These are phyloP conservation scores for Steinernema feltiae DNA, from an alignment of 1,140 invertebrate species.

Conservation along the genomic window DNA sequence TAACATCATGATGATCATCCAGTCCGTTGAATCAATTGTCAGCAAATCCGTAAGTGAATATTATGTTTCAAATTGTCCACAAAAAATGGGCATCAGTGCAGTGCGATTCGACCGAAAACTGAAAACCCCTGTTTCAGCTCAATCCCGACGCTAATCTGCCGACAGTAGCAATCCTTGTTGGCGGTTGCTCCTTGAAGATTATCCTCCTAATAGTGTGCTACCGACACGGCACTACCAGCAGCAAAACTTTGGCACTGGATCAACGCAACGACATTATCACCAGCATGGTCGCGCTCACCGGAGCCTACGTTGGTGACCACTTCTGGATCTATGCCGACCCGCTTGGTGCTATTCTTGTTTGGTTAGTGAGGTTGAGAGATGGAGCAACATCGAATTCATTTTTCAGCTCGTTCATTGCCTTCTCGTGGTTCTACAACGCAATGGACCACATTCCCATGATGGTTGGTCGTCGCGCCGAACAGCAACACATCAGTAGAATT, in stretches of 20 bases:
- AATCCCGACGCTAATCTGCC: conserved; percentile 28
- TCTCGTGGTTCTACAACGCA: conserved; percentile 34
- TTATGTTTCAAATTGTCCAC: conserved; percentile 16
- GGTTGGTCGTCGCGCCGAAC: conserved; percentile 28
- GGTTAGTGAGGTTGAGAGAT: conserved; percentile 23
- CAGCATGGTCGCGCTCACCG: conserved; percentile 39
- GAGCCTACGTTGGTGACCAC: conserved; percentile 41
- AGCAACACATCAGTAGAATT: conserved; percentile 31
- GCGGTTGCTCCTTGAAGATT: conserved; percentile 21
- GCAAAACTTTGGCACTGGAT: conserved; percentile 38
- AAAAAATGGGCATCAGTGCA: too few relatives aligned
- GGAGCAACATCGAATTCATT: conserved; percentile 15
- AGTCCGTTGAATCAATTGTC: conserved; percentile 32
- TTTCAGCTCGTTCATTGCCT: conserved; percentile 34
- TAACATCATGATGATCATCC: conserved; percentile 38
- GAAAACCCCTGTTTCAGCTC: conserved; percentile 24
- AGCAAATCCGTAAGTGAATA: conserved; percentile 22
- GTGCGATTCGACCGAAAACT: too few relatives aligned
- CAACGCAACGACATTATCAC: conserved; percentile 49
- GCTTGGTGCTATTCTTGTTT: conserved; percentile 36
- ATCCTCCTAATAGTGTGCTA: conserved; percentile 31
- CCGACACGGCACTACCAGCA: conserved; percentile 21
- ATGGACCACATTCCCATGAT: conserved; percentile 31
- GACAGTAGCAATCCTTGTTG: conserved; percentile 31
- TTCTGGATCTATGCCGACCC: conserved; percentile 40